Evolutionary conservation across 2,888 invertebrate species (phyloP).

Genomic region (Pristionchus maxplancki): DNA sequence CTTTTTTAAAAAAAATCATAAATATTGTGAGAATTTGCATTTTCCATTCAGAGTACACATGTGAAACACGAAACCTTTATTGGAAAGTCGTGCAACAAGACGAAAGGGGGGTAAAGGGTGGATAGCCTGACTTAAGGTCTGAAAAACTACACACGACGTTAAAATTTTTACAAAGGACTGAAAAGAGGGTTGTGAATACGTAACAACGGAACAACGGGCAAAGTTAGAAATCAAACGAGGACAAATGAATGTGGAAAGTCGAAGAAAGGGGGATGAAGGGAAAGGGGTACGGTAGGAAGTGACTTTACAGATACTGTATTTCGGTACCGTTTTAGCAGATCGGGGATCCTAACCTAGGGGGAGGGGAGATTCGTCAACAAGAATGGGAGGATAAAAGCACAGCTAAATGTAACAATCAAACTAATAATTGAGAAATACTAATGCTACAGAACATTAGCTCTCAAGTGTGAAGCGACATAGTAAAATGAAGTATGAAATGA

Average conservation of each 20-base stretch:
- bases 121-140: constrained; percentile 28
- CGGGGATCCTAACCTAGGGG: background rate
- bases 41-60: background rate
- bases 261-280: background rate
- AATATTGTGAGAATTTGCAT: too few relatives aligned
- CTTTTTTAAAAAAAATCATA: background rate
- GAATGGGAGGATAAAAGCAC: background rate
- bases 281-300: background rate
- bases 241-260: background rate
- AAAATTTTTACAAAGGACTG: constrained; percentile 35
- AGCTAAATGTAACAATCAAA: constrained; percentile 38
- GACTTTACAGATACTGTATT: constrained; percentile 17
- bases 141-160: constrained; percentile 34
- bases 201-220: constrained; percentile 32
- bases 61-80: constrained; percentile 27
- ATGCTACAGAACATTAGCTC: background rate
- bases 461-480: constrained; percentile 4
- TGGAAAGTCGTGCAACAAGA: constrained; percentile 29
- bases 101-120: background rate
- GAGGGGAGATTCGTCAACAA: constrained; percentile 13
- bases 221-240: constrained; percentile 38
- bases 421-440: constrained; percentile 25
- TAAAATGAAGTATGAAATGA: background rate
- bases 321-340: constrained; percentile 22
- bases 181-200: constrained; percentile 38